Evolutionary conservation across 2,797 vertebrate species (phyloP), one percentile per base, ranked within the genome.

Genomic region (Simalia tracyae): DNA sequence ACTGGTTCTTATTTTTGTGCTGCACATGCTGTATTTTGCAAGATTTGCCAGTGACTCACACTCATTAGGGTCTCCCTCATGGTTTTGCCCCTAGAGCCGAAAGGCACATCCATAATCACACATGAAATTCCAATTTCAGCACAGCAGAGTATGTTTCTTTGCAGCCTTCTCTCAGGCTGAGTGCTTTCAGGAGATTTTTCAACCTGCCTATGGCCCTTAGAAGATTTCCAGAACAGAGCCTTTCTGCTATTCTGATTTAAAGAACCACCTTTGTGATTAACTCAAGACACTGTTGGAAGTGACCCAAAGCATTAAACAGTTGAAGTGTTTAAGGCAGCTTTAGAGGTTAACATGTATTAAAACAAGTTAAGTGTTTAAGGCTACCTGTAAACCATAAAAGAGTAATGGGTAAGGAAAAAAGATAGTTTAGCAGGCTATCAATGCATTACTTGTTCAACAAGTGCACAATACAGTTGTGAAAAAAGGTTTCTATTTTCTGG

Each of bases 251-350:
- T 57, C 76, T 95, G 88, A 94, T 94, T 89, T 93, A 95, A 81
- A 76, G 68, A 17, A 92, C 57, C 93, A 42, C 3, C 91, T 89
- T 87, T 59, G 89, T 89, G 89, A 96, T 95, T 95, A 95, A 93
- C 89, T 94, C 92, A 64, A 57, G 56, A 87, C 76, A 95, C 86
- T 59, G 31, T 92, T 88, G 86, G 22, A 90, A 88, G 87, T 94
- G 94, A 93, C 94, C 94, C 90, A 93, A 96, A 66, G 91, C 92
- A 92, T 91, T 96, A 92, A 95, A 94, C 56, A 66, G 92, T 94
- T 95, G 89, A 92, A 92, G 68, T 59, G 76, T 60, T 89, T 88
- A 68, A 85, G 91, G 87, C 84, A 92, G 81, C 60, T 94, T 24
- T 87, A 89, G 76, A 72, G 63, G 76, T 86, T 91, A 91, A 91